Percentiles rank a stretch among this genome's conserved stretches.
Evolutionary conservation across 2,113 vertebrate species (phyloP).

Genomic region (Ciconia boyciana): DNA sequence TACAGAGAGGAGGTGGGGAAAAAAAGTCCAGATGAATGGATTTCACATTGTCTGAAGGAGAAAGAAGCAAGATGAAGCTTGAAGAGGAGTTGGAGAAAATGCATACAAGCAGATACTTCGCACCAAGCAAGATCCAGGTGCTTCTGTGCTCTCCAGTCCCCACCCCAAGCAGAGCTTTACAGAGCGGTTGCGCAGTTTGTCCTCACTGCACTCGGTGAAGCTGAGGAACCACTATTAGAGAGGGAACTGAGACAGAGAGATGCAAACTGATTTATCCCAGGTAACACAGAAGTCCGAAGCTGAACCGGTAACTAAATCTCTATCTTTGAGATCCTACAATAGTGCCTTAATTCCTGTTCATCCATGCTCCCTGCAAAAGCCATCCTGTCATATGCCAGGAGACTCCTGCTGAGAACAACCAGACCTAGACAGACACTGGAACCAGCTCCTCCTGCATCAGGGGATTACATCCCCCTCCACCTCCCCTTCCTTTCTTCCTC

Average conservation of each 20-base stretch:
- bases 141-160: background rate
- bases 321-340: background rate
- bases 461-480: background rate
- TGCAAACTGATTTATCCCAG: background rate
- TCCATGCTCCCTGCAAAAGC: background rate
- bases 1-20: background rate
- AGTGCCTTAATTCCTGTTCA: background rate
- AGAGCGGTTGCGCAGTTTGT: background rate
- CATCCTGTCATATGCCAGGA: background rate
- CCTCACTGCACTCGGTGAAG: accelerated
- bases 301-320: background rate
- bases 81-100: background rate
- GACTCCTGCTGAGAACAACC: constrained; percentile 23
- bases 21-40: background rate
- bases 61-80: background rate
- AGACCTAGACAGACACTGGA: constrained; percentile 11
- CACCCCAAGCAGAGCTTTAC: background rate
- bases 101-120: background rate
- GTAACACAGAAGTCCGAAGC: background rate
- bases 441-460: background rate
- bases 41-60: constrained; percentile 26
- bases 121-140: background rate
- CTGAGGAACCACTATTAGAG: background rate
- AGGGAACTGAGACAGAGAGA: background rate
- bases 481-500: constrained; percentile 5